Base-by-base conservation (phyloP, 1,140 invertebrate genomes). In the Drosophila bipectinata region DNA sequence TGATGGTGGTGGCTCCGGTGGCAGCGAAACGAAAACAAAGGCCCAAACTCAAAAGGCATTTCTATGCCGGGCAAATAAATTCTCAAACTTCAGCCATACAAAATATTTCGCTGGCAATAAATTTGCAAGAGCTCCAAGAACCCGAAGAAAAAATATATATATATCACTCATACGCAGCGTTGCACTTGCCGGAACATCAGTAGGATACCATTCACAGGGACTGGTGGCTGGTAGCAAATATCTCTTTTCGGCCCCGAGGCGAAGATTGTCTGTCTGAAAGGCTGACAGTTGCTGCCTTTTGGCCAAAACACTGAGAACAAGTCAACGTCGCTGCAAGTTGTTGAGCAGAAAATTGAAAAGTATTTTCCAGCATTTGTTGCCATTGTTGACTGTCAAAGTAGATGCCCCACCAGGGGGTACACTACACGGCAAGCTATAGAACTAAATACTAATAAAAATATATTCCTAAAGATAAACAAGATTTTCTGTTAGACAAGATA, bases 341-440 rank as follows among this genome's bases (percentile, higher is more conserved):
- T 88, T 88, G 83, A 88, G 79, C 84, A 88, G 75, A 83, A 88
- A 88, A 88, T 88, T 88, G 83, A 88, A 88, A 88, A 88, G 83
- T 88, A 83, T 83, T 88, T 79, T 59, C 60, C 64, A 71, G 66
- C 82, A 77, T 79, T 83, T 76, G 39, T 57, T 62, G 57, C 61
- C 72, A 67, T 56, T 73, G 64, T 72, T 77, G 28, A 62, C 58
- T 82, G 62, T 78, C 60, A 75, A 75, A 58, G 60, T 49, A 41
- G 61, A 74, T 74, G 56, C 30, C 49, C 57, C 37, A 39, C 34
- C 4, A n/a, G 34, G 10, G 34, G 34, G 12, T 10, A 37, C 4
- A n/a, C 12, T 37, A 9, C 8, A 1, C 34, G 12, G 12, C 3
- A 52, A 37, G 45, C 18, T 10, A 12, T 24, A 47, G 0, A 8